Conservation (phyloP, 1,140 invertebrate species). For the Yoshiicerus persimilis region DNA sequence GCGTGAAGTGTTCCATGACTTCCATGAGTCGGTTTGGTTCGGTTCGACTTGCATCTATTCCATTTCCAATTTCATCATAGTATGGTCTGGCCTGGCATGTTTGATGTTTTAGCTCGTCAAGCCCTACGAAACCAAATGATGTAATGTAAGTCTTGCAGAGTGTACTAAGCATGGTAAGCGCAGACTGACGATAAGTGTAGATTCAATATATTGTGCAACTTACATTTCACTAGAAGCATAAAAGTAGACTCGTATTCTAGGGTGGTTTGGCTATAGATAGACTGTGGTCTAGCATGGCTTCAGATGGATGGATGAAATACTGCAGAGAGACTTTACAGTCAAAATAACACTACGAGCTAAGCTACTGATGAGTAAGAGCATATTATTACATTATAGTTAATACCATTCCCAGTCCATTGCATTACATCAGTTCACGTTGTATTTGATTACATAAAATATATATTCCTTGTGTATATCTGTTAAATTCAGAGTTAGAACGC, state of each 20-base stretch:
- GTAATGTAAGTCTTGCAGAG: background rate
- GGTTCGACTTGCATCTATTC: constrained; percentile 8
- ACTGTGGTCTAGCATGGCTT: background rate
- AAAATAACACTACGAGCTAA: background rate
- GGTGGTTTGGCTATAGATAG: background rate
- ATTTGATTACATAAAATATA: background rate
- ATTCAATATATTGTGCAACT: background rate
- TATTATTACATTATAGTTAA: background rate
- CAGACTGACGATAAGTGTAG: background rate
- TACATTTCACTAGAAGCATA: background rate
- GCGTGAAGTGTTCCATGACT: constrained; percentile 28
- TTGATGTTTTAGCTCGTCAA: constrained; percentile 14
- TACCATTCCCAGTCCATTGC: background rate
- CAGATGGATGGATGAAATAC: background rate
- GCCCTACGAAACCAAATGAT: background rate
- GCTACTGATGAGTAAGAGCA: background rate
- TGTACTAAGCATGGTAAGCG: background rate
- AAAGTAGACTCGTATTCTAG: no score
- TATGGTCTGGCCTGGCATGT: background rate
- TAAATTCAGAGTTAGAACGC: background rate
- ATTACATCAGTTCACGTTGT: background rate
- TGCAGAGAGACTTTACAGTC: background rate
- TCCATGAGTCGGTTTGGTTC: constrained; percentile 16
- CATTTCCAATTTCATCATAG: constrained; percentile 22
- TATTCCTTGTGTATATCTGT: background rate